Evolutionary conservation across 2,797 vertebrate species (phyloP).

Genomic region (Rhynchonycteris naso): DNA sequence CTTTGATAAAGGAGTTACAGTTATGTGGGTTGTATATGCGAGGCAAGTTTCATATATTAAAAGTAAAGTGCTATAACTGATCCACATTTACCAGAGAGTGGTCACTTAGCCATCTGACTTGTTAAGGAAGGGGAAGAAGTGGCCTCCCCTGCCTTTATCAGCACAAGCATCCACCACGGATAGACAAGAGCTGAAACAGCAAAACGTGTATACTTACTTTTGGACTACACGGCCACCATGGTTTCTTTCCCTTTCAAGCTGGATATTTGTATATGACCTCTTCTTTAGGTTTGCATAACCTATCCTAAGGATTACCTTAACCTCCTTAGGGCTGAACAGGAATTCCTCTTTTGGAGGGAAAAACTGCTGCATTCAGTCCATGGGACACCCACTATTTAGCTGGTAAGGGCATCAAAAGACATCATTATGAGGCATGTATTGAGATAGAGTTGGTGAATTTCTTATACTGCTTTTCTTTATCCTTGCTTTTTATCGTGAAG

Average conservation of each 20-base stretch:
- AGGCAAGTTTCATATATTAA: neutral
- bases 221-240: neutral
- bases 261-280: neutral
- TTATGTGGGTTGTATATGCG: neutral
- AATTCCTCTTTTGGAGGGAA: neutral
- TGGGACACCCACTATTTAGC: neutral
- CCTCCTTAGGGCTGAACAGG: neutral
- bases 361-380: neutral
- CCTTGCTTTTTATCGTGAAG: neutral
- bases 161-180: too few relatives aligned
- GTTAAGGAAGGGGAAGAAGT: neutral
- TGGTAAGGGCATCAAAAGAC: neutral
- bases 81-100: neutral
- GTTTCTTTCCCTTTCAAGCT: constrained; percentile 38
- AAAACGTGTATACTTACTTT: neutral
- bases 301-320: neutral
- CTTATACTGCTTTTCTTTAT: neutral
- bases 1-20: neutral
- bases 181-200: neutral
- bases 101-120: neutral
- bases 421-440: neutral
- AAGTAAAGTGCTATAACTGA: neutral
- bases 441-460: neutral
- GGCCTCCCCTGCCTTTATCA: neutral
- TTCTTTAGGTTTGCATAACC: neutral